Evolutionary conservation across 2,888 invertebrate genomes (phyloP).

Genomic region (Monoplex corrugatus): DNA sequence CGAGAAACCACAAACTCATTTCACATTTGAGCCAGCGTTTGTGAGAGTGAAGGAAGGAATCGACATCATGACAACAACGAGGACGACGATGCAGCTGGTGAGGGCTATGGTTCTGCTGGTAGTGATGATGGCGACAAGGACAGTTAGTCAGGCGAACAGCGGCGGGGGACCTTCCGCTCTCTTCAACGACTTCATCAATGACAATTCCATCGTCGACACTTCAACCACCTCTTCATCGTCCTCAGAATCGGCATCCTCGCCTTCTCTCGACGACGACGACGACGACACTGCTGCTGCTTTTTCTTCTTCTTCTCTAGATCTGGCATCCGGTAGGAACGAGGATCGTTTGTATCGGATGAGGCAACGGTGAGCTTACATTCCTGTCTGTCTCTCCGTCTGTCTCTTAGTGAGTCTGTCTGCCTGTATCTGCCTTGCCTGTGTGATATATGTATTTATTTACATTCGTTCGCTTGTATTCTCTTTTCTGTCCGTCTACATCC

Average conservation of each 20-base stretch:
- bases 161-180: not conserved
- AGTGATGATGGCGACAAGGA: not conserved
- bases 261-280: not conserved
- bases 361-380: not conserved
- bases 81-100: not conserved
- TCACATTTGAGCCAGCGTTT: no score
- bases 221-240: not conserved
- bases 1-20: no score
- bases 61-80: not conserved
- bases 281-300: not conserved
- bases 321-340: not conserved
- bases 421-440: not conserved
- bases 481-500: no score
- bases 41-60: no score
- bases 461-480: no score
- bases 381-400: not conserved
- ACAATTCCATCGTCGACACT: slow-evolving; percentile 2
- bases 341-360: not conserved
- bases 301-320: not conserved
- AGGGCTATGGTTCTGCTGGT: not conserved
- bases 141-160: not conserved
- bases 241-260: not conserved
- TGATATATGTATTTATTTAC: no score
- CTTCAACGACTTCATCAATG: slow-evolving; percentile 18
- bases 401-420: not conserved